Evolutionary conservation across 2,113 vertebrate genomes (phyloP).

Genomic region (Vulpes vulpes): DNA sequence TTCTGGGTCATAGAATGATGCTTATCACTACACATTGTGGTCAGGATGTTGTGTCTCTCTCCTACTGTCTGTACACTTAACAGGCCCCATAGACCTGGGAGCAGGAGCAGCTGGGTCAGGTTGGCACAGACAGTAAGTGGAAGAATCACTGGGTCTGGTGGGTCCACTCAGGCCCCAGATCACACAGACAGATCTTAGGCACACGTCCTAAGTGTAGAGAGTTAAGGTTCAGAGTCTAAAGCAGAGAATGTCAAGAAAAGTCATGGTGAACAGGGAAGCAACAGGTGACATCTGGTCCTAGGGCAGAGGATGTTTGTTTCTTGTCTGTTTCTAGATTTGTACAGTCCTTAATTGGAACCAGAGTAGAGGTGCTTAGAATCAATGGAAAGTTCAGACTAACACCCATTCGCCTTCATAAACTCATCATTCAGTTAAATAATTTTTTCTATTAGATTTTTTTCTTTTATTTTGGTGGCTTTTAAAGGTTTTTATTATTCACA

Average conservation of each 20-base stretch:
- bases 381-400: not conserved
- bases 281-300: not conserved
- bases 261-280: not conserved
- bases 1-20: not conserved
- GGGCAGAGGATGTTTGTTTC: not conserved
- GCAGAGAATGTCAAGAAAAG: not conserved
- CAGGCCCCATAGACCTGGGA: not conserved
- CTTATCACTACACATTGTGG: not conserved
- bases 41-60: not conserved
- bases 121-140: not conserved
- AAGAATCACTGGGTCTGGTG: not conserved
- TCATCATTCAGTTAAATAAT: not conserved
- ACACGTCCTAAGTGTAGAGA: not conserved
- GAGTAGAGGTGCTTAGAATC: not conserved
- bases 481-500: not conserved
- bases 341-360: not conserved
- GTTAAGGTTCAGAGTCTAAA: not conserved
- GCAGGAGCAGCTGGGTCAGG: not conserved
- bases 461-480: not conserved
- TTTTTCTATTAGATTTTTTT: slow-evolving; percentile 16
- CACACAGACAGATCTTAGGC: not conserved
- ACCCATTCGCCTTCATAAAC: not conserved
- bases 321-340: not conserved
- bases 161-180: not conserved
- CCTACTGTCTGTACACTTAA: not conserved